phyloP scores from a whole-genome alignment of 2,113 vertebrate species.

The Oryzias melastigma region DNA sequence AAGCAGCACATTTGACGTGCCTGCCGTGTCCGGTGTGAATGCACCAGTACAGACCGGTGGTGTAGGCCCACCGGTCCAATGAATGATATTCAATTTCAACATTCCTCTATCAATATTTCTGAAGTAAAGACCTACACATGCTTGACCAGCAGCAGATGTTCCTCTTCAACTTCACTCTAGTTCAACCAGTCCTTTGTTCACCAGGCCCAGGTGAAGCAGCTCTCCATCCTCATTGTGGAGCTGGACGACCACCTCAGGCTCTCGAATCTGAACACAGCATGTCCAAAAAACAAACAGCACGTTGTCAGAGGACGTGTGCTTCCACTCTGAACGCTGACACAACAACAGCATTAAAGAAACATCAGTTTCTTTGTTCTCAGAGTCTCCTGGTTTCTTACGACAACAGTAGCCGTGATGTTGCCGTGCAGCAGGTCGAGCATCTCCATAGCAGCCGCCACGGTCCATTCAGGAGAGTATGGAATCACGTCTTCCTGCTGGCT shows the following conservation, averaged over 20 bases:
- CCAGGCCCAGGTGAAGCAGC: constrained; percentile 80
- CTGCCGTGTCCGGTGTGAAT: no score
- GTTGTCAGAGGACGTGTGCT: neutral
- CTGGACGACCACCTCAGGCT: constrained; percentile 78
- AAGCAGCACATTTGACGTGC: no score
- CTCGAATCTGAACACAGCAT: constrained; percentile 65
- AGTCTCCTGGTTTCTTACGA: constrained; percentile 65
- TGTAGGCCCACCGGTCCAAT: neutral
- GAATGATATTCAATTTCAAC: no score
- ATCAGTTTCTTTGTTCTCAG: neutral
- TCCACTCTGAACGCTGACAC: neutral
- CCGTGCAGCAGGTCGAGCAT: constrained; percentile 83
- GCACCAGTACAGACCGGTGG: neutral
- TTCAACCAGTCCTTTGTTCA: constrained; percentile 85
- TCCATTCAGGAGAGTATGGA: constrained; percentile 87
- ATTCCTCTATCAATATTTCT: neutral
- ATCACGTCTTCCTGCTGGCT: constrained; percentile 66
- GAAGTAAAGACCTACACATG: neutral
- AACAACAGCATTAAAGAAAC: neutral
- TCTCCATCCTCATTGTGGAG: constrained; percentile 76
- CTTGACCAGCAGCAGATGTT: neutral
- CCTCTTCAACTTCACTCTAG: constrained; percentile 49
- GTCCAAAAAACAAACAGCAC: neutral
- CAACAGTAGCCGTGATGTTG: constrained; percentile 76
- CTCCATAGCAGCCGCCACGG: constrained; percentile 79